Conservation (phyloP, 2,888 invertebrate species). For the Drosophila nr. fundita region DNA sequence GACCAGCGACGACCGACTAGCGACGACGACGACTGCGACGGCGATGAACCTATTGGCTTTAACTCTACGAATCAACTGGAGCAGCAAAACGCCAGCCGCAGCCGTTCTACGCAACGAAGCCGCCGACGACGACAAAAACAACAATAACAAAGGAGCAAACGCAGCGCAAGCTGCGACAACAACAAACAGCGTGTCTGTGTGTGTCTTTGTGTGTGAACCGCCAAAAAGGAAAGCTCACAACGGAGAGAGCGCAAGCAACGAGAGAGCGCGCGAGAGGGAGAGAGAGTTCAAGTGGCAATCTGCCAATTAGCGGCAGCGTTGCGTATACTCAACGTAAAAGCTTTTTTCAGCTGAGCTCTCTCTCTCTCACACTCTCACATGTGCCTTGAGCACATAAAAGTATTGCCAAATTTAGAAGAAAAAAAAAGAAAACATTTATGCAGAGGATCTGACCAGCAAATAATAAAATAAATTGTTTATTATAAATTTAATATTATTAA, state of each 20-base stretch:
- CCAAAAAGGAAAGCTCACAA: slow-evolving; percentile 50
- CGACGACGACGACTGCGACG: slow-evolving; percentile 37
- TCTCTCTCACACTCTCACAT: slow-evolving; percentile 7
- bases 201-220: slow-evolving; percentile 41
- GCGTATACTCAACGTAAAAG: slow-evolving; percentile 56
- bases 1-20: slow-evolving; percentile 15
- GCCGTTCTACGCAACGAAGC: slow-evolving; percentile 36
- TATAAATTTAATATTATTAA: background rate
- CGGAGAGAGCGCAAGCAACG: slow-evolving; percentile 14
- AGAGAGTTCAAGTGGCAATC: slow-evolving; percentile 54
- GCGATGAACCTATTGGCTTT: slow-evolving; percentile 83
- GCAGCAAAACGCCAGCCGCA: slow-evolving; percentile 45
- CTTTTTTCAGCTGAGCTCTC: slow-evolving; percentile 32
- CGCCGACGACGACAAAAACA: slow-evolving; percentile 30
- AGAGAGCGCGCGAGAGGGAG: slow-evolving; percentile 19
- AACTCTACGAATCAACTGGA: slow-evolving; percentile 84
- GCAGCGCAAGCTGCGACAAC: slow-evolving; percentile 55
- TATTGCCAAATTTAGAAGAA: background rate
- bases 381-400: slow-evolving; percentile 4
- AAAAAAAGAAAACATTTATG: background rate
- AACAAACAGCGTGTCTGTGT: slow-evolving; percentile 50
- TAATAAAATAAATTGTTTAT: background rate
- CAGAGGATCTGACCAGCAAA: slow-evolving; percentile 14
- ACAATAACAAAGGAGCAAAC: slow-evolving; percentile 33
- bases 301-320: slow-evolving; percentile 66